Evolutionary conservation across 2,113 vertebrate species (phyloP).

Genomic region (Phainopepla nitens): DNA sequence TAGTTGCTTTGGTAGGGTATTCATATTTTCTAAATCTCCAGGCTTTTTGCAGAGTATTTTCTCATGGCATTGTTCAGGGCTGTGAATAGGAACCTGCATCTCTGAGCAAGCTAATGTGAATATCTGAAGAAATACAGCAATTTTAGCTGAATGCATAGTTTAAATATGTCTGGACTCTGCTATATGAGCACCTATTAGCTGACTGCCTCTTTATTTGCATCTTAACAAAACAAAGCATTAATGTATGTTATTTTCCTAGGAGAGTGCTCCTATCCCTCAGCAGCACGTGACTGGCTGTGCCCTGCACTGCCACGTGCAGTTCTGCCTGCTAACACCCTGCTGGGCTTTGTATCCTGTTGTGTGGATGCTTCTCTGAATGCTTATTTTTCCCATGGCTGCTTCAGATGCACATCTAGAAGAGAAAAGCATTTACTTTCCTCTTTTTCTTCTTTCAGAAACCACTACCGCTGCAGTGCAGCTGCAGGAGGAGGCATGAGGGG

Average conservation of each 20-base stretch:
- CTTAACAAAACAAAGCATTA: background rate
- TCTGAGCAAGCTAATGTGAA: background rate
- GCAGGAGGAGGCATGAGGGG: background rate
- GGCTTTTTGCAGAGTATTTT: background rate
- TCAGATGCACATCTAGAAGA: background rate
- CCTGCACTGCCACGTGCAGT: background rate
- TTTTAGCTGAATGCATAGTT: background rate
- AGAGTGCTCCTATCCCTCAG: background rate
- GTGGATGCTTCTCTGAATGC: background rate
- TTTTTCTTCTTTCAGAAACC: slow-evolving; percentile 75
- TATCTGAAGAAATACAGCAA: background rate
- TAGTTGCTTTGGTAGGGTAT: background rate
- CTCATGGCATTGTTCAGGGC: background rate
- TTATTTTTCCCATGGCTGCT: background rate
- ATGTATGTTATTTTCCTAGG: background rate
- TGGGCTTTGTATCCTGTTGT: background rate
- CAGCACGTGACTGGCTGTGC: background rate
- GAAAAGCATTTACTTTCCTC: background rate
- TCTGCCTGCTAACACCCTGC: background rate
- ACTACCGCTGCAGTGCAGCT: slow-evolving; percentile 63
- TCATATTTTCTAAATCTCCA: background rate
- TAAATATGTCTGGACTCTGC: background rate
- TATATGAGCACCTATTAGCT: background rate
- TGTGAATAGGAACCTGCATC: background rate
- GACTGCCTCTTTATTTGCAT: background rate